phyloP scores from a whole-genome alignment of 2,797 vertebrate species.

The Capromys pilorides region DNA sequence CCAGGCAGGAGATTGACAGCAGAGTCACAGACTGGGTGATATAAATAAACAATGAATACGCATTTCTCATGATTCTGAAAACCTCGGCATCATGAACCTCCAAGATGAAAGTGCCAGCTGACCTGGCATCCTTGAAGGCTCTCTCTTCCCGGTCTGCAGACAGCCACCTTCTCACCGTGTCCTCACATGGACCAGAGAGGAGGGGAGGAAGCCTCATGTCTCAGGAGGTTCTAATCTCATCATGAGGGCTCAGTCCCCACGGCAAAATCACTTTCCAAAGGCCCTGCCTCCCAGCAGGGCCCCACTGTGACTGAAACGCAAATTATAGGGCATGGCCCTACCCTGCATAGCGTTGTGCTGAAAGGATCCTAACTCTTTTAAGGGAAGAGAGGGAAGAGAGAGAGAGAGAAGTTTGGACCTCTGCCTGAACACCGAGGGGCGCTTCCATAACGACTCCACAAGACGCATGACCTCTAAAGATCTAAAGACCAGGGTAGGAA shows the following conservation, averaged over 20 bases:
- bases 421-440: background rate
- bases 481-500: background rate
- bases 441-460: background rate
- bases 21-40: too few species aligned
- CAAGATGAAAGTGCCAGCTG: rapidly evolving
- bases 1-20: background rate
- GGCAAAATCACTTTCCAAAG: background rate
- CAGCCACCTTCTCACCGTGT: background rate
- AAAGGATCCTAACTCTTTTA: background rate
- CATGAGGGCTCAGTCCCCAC: too few species aligned
- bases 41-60: background rate
- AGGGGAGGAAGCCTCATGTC: too few species aligned
- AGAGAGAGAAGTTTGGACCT: background rate
- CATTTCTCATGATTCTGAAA: background rate
- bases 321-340: background rate
- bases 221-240: too few species aligned
- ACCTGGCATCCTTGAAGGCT: background rate
- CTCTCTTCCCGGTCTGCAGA: background rate
- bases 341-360: background rate
- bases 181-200: background rate
- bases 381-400: background rate
- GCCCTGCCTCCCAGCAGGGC: background rate
- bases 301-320: background rate
- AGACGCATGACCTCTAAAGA: background rate
- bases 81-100: too few species aligned